A percentile compares a stretch with the other conserved stretches of the same genome.
phyloP scores from a whole-genome alignment of 1,140 invertebrate species.

The Lutraria rhynchaena region DNA sequence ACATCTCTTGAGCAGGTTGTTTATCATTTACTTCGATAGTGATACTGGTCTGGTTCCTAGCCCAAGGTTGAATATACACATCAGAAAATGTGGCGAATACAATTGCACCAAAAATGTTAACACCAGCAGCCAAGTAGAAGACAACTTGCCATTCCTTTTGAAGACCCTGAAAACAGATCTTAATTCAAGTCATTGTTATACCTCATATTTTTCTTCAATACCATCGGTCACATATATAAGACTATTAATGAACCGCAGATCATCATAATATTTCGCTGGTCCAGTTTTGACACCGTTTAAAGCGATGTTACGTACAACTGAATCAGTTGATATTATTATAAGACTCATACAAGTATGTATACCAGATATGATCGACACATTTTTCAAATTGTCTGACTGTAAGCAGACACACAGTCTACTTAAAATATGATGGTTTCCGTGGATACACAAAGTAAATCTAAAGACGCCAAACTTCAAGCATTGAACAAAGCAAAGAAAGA shows the following conservation, averaged over 20 bases:
- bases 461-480: neutral
- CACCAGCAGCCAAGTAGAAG: constrained; percentile 75
- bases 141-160: constrained; percentile 80
- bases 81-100: constrained; percentile 66
- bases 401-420: too few species aligned
- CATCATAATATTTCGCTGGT: neutral
- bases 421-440: too few species aligned
- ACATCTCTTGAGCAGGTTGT: neutral
- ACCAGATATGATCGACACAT: too few species aligned
- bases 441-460: too few species aligned
- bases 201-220: too few species aligned
- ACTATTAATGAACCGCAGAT: neutral
- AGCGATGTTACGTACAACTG: too few species aligned
- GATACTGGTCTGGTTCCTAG: neutral
- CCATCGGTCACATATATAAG: neutral
- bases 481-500: too few species aligned
- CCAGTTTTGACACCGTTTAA: neutral
- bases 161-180: constrained; percentile 59
- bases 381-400: too few species aligned
- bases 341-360: too few species aligned
- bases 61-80: constrained; percentile 30
- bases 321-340: too few species aligned
- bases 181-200: neutral
- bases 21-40: neutral
- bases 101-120: constrained; percentile 76